Percentiles rank a stretch among this genome's conserved stretches.
Conservation (phyloP, 2,113 vertebrate genomes). For the Regulus satrapa region DNA sequence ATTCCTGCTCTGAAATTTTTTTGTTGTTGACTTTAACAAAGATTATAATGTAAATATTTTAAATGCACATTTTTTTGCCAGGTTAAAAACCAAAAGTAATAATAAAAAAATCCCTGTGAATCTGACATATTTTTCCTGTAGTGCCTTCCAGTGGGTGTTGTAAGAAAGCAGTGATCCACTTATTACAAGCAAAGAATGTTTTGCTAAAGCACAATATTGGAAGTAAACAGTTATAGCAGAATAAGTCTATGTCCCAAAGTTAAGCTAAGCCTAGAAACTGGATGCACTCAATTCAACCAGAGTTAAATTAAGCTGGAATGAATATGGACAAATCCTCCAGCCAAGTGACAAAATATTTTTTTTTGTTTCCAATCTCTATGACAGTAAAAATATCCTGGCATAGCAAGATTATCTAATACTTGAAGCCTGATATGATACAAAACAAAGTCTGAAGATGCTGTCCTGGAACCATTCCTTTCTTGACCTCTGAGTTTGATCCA, state of each 20-base stretch:
- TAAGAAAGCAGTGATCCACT: constrained; percentile 60
- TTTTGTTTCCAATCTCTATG: constrained; percentile 13
- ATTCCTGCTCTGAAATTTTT: not conserved
- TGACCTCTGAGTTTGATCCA: not conserved
- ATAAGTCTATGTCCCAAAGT: not conserved
- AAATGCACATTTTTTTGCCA: not conserved
- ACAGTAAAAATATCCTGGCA: constrained; percentile 17
- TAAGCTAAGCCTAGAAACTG: constrained; percentile 50
- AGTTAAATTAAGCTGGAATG: constrained; percentile 5
- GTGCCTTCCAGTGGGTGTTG: not conserved
- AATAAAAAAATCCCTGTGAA: not conserved
- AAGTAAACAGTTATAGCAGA: not conserved
- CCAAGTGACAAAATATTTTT: constrained; percentile 40
- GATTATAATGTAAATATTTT: not conserved
- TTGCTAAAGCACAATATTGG: not conserved
- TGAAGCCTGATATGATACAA: not conserved
- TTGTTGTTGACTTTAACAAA: constrained; percentile 34
- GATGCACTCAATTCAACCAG: not conserved
- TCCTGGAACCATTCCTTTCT: not conserved
- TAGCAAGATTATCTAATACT: not conserved
- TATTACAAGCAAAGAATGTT: constrained; percentile 18
- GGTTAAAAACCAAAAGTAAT: not conserved
- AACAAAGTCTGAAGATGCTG: not conserved
- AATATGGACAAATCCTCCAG: constrained; percentile 36
- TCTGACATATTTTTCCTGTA: not conserved